Evolutionary conservation across 1,140 invertebrate species (phyloP).

Genomic region (Drosophila miranda): DNA sequence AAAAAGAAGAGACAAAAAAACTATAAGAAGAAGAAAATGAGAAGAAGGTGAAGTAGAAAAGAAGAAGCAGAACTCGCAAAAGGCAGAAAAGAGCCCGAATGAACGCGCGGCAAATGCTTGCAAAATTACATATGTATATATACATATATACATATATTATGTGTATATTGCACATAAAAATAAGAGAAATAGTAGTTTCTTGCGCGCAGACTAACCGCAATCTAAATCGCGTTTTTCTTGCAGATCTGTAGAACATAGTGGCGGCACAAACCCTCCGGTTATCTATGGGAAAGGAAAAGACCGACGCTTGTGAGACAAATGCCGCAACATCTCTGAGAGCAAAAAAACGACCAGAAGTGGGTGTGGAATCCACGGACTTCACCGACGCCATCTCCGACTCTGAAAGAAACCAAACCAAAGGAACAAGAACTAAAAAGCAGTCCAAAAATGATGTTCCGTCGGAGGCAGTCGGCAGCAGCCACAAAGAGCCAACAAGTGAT

Average conservation of each 20-base stretch:
- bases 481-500: slow-evolving; percentile 5
- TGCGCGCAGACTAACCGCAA: neutral
- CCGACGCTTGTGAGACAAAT: slow-evolving; percentile 64
- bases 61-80: slow-evolving; percentile 26
- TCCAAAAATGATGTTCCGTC: neutral
- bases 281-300: slow-evolving; percentile 73
- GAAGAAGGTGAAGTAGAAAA: slow-evolving; percentile 17
- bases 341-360: slow-evolving; percentile 11
- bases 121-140: neutral
- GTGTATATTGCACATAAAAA: too few relatives aligned
- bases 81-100: neutral
- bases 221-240: slow-evolving; percentile 20
- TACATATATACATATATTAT: too few relatives aligned
- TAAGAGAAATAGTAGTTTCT: neutral
- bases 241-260: slow-evolving; percentile 6
- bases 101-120: slow-evolving; percentile 42
- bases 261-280: slow-evolving; percentile 47
- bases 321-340: slow-evolving; percentile 54
- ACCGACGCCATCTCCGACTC: neutral
- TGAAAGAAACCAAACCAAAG: neutral
- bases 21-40: slow-evolving; percentile 30
- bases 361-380: neutral
- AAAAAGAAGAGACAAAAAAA: slow-evolving; percentile 17
- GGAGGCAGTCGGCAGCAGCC: slow-evolving; percentile 2
- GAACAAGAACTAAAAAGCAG: neutral